These are phyloP conservation scores for Sympetrum striolatum DNA, from an alignment of 2,888 invertebrate species.

Conservation along the genomic window DNA sequence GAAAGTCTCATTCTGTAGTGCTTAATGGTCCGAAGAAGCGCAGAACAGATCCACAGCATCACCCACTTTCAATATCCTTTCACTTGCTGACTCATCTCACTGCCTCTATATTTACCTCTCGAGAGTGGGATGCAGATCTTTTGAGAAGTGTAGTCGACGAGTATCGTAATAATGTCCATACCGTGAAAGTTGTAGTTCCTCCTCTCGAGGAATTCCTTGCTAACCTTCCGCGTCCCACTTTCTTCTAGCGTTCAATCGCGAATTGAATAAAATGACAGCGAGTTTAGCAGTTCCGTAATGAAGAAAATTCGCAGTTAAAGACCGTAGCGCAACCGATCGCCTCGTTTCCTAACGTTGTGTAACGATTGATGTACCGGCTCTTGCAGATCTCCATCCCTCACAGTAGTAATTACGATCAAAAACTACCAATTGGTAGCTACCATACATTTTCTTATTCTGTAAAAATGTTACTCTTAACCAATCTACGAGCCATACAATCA, in stretches of 20 bases:
- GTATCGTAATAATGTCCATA: background rate
- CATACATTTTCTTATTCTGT: too few relatives aligned
- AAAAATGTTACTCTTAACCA: too few relatives aligned
- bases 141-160: background rate
- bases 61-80: background rate
- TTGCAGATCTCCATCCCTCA: too few relatives aligned
- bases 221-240: background rate
- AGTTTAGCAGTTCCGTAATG: background rate
- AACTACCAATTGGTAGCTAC: too few relatives aligned
- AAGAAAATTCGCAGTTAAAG: background rate
- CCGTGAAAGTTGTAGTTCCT: background rate
- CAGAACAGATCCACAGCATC: background rate
- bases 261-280: background rate
- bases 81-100: background rate
- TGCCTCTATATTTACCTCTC: background rate
- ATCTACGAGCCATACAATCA: too few relatives aligned
- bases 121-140: background rate
- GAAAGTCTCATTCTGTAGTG: too few relatives aligned
- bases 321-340: background rate
- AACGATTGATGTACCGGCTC: background rate
- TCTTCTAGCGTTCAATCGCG: background rate
- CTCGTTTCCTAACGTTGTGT: background rate
- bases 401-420: too few relatives aligned
- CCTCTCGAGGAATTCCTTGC: background rate
- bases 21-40: background rate